phyloP scores from a whole-genome alignment of 2,888 invertebrate species.

The Apotomis capreana region DNA sequence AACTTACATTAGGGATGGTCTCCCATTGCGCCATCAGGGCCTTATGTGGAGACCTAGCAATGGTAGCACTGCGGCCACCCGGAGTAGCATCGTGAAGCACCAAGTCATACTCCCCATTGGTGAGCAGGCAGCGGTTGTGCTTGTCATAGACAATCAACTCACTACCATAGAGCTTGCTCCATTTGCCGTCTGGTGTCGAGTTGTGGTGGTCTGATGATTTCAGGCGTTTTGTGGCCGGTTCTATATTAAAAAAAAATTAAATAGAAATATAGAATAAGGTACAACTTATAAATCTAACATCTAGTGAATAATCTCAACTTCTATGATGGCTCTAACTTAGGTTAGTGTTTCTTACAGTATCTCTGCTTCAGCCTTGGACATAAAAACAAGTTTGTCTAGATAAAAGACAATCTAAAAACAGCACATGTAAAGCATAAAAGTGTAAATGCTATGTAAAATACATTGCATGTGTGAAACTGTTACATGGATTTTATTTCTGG shows the following conservation, averaged over 20 bases:
- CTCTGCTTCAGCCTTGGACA: no score
- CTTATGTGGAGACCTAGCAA: constrained; percentile 77
- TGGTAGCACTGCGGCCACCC: constrained; percentile 80
- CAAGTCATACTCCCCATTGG: constrained; percentile 95
- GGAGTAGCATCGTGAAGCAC: constrained; percentile 91
- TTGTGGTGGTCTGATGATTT: constrained; percentile 82
- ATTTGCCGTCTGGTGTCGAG: constrained; percentile 68
- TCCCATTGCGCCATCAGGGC: constrained; percentile 84
- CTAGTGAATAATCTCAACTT: no score
- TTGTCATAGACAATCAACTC: constrained; percentile 96
- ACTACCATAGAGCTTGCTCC: constrained; percentile 86
- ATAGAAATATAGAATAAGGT: no score
- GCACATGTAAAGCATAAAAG: no score
- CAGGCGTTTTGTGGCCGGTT: constrained; percentile 88
- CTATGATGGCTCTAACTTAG: no score
- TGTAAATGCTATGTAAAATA: no score
- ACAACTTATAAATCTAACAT: no score
- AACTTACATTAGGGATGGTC: constrained; percentile 83
- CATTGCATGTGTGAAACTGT: no score
- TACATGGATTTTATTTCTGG: no score
- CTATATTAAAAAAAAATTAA: constrained; percentile 56
- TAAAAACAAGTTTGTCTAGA: no score
- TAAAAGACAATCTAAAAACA: no score
- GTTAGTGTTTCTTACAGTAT: no score
- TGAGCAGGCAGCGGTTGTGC: constrained; percentile 92